Conservation (phyloP, 2,888 invertebrate species). For the Ornithoptera alexandrae region DNA sequence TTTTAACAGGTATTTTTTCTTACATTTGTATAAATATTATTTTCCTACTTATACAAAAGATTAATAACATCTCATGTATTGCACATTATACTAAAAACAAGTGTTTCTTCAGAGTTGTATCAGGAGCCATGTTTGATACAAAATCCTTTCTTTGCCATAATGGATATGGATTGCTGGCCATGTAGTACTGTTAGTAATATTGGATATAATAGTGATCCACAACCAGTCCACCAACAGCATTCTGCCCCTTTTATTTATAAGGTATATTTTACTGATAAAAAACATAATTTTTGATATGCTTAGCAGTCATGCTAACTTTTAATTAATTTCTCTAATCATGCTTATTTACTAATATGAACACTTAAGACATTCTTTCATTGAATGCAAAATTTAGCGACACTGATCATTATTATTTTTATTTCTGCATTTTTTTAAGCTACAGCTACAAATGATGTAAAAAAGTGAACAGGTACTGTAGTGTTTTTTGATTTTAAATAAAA, state of each 20-base stretch:
- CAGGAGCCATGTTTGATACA: constrained; percentile 91
- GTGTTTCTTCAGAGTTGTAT: constrained; percentile 82
- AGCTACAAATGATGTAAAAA: too few relatives aligned
- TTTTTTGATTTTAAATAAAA: too few relatives aligned
- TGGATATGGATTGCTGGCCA: constrained; percentile 92
- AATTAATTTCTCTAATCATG: neutral
- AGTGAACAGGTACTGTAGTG: too few relatives aligned
- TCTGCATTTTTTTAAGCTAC: too few relatives aligned
- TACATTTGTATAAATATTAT: neutral
- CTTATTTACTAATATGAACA: too few relatives aligned
- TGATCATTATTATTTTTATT: too few relatives aligned
- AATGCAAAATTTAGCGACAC: too few relatives aligned
- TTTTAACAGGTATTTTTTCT: constrained; percentile 81
- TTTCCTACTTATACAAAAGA: neutral
- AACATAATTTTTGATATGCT: neutral
- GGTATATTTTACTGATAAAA: constrained; percentile 47
- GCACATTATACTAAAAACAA: neutral
- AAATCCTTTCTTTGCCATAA: constrained; percentile 90
- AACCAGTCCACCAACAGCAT: constrained; percentile 53
- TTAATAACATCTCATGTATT: neutral
- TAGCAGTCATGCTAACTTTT: too few relatives aligned
- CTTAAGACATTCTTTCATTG: too few relatives aligned
- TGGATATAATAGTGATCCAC: constrained; percentile 82
- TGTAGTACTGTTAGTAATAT: constrained; percentile 86
- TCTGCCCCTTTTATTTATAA: constrained; percentile 78